phyloP scores from a whole-genome alignment of 2,888 invertebrate species.

The Drosophila mulleri region DNA sequence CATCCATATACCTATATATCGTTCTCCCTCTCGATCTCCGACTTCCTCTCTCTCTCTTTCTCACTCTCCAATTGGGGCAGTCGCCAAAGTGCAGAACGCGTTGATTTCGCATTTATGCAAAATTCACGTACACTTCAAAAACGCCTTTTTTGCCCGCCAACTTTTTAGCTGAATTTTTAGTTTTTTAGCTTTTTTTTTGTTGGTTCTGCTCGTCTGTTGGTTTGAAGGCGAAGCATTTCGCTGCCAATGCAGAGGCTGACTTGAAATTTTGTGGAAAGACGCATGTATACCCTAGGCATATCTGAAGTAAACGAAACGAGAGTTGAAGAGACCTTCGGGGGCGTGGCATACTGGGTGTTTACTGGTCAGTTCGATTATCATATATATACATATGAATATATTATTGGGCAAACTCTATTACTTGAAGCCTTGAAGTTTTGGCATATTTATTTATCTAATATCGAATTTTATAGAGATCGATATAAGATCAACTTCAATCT shows the following conservation, averaged over 20 bases:
- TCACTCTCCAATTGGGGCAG: constrained; percentile 32
- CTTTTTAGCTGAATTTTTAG: constrained; percentile 18
- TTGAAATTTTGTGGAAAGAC: neutral
- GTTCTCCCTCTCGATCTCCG: constrained; percentile 14
- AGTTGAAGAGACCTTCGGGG: neutral
- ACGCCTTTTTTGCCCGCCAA: constrained; percentile 29
- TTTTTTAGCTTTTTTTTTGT: constrained; percentile 24
- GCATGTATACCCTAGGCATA: neutral
- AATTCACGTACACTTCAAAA: constrained; percentile 77
- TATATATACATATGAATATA: too few relatives aligned
- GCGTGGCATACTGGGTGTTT: too few relatives aligned
- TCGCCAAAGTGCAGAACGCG: constrained; percentile 69
- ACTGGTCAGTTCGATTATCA: too few relatives aligned
- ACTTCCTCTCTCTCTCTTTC: constrained; percentile 18
- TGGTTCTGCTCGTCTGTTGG: constrained; percentile 13
- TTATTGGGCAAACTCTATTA: too few relatives aligned
- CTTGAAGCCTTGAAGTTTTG: too few relatives aligned
- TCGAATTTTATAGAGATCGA: too few relatives aligned
- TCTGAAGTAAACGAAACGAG: neutral
- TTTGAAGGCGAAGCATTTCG: constrained; percentile 2
- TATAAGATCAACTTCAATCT: too few relatives aligned
- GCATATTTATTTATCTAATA: too few relatives aligned
- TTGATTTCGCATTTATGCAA: constrained; percentile 80
- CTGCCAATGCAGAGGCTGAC: neutral
- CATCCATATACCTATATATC: neutral